Conservation (phyloP, 2,113 vertebrate species). For the Plectropomus leopardus region DNA sequence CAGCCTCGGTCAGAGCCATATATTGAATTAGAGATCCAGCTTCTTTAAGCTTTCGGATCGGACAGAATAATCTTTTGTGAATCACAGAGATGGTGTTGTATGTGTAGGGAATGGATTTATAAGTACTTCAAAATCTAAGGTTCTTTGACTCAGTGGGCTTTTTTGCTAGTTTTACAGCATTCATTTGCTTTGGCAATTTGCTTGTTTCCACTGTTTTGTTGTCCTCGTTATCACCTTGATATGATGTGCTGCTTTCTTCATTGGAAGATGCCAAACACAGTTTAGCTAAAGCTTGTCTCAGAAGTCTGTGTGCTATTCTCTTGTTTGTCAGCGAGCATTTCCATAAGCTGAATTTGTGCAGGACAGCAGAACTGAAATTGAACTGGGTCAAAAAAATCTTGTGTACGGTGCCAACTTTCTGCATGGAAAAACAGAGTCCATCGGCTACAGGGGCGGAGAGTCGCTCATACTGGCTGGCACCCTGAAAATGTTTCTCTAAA, state of each 20-base stretch:
- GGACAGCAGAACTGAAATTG: not conserved
- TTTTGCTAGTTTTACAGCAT: not conserved
- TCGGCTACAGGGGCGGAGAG: slow-evolving; percentile 22
- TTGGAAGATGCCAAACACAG: slow-evolving; percentile 2
- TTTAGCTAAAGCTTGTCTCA: not conserved
- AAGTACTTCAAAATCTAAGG: no score
- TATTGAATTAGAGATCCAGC: slow-evolving; percentile 38
- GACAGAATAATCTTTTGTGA: not conserved
- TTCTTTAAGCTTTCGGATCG: not conserved
- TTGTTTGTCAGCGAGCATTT: not conserved
- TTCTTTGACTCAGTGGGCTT: not conserved
- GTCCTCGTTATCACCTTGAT: not conserved
- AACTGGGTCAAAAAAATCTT: not conserved
- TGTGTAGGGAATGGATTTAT: not conserved
- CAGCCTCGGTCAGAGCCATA: slow-evolving; percentile 22
- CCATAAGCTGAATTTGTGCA: not conserved
- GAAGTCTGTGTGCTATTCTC: not conserved
- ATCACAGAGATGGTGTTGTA: slow-evolving; percentile 1
- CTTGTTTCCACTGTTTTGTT: not conserved
- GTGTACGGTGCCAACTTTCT: not conserved
- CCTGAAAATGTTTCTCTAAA: slow-evolving; percentile 55
- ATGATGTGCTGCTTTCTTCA: not conserved
- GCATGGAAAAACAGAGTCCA: slow-evolving; percentile 17
- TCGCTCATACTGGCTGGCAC: slow-evolving; percentile 35
- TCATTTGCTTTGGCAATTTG: not conserved